phyloP scores from a whole-genome alignment of 2,113 vertebrate genomes.

The Nothocercus julius region DNA sequence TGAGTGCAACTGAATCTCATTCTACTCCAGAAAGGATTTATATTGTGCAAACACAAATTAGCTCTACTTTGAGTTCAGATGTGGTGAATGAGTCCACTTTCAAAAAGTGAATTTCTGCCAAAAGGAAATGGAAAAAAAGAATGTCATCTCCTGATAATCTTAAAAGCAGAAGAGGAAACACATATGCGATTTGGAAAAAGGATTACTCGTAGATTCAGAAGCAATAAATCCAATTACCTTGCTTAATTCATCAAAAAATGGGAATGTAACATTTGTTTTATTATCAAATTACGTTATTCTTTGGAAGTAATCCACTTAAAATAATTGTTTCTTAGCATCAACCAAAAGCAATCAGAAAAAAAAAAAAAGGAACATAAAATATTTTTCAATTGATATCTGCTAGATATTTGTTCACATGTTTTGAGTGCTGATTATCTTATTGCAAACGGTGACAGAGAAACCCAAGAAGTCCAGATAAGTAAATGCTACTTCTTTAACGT shows the following conservation, averaged over 20 bases:
- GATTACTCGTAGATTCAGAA: slow-evolving; percentile 65
- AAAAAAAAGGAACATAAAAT: slow-evolving; percentile 48
- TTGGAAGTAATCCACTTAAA: slow-evolving; percentile 66
- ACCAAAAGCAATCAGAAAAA: slow-evolving; percentile 54
- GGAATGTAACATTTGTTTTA: slow-evolving; percentile 54
- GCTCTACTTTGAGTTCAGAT: not conserved
- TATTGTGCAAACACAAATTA: not conserved
- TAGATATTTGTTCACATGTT: slow-evolving; percentile 27
- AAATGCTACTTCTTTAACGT: not conserved
- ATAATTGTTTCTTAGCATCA: slow-evolving; percentile 64
- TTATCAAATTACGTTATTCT: slow-evolving; percentile 65
- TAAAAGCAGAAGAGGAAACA: slow-evolving; percentile 59
- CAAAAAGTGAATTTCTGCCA: not conserved
- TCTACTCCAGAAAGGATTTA: not conserved
- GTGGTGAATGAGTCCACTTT: not conserved
- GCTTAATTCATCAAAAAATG: slow-evolving; percentile 67
- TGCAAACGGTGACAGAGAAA: slow-evolving; percentile 15
- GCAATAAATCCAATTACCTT: slow-evolving; percentile 68
- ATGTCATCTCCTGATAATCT: slow-evolving; percentile 47
- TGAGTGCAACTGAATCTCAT: not conserved
- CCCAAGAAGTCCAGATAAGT: not conserved
- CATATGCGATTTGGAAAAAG: slow-evolving; percentile 54
- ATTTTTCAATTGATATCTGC: slow-evolving; percentile 21
- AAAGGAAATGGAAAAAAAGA: slow-evolving; percentile 42
- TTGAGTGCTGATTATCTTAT: slow-evolving; percentile 13